Evolutionary conservation across 2,888 invertebrate species (phyloP), one percentile per base, ranked within the genome.

Genomic region (Junonia oenone): DNA sequence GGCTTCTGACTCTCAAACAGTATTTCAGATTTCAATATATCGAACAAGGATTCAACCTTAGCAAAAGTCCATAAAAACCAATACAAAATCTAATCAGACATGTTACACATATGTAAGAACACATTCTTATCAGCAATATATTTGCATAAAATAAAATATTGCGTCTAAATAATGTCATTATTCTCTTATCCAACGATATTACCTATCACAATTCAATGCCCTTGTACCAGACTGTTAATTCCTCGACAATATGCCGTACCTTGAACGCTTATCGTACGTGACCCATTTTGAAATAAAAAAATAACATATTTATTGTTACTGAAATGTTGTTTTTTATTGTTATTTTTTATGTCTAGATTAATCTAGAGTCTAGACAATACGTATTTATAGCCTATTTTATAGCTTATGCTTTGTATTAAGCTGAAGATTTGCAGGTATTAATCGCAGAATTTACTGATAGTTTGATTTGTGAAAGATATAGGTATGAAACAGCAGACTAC

Each of bases 211-310:
- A 51, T 48, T 31, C 51, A 55, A 51, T 11, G 58, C 47, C 51
- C 58, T 55, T 51, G 48, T 35, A 40, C 27, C 45, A 54, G 48
- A 58, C 54, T 13, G 26, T 13, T 56, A 62, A 65, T 61, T 62
- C 62, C 63, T 65, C 57, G 27, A 14, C 38, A 31, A 47, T 8
- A 47, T 6, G 38, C 14, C 38, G 59, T 53, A 57, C 65, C 63
- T 65, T 63, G 63, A 59, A 59, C 56, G 57, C 54, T 63, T 63
- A 65, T 63, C 64, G 53, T 47, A 38, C 53, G 15, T 47, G 53
- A 53, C 53, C 53, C 31, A 53, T 53, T 53, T 53, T 31, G 31
- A 47, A 40, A 53, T 53, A 53, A 53, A 53, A 53, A 53, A 47
- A 53, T n/a, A n/a, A n/a, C n/a, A n/a, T n/a, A 14, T 40, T 19